Percentiles rank a stretch among this genome's conserved stretches.
Conservation (phyloP, 2,888 invertebrate genomes). For the Myopa testacea region DNA sequence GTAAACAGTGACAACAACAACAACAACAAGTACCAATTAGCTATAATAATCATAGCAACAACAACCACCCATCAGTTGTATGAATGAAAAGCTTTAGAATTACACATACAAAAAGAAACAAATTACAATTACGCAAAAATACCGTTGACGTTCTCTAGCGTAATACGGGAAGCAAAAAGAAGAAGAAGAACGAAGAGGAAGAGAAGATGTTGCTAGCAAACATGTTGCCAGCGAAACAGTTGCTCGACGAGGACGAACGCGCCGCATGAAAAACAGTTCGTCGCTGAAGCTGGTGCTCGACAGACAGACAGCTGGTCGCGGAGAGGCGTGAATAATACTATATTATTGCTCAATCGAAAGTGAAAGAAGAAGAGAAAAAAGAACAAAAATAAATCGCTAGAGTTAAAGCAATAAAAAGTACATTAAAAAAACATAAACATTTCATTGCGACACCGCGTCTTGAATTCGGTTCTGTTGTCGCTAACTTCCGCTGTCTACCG, state of each 20-base stretch:
- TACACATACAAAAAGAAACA: neutral
- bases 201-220: slow-evolving; percentile 20
- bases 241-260: neutral
- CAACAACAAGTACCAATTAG: neutral
- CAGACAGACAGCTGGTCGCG: neutral
- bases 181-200: neutral
- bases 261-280: slow-evolving; percentile 18
- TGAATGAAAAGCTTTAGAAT: slow-evolving; percentile 29
- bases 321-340: too few species aligned
- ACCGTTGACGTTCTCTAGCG: slow-evolving; percentile 4
- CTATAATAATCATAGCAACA: neutral
- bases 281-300: slow-evolving; percentile 17
- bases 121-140: slow-evolving; percentile 18
- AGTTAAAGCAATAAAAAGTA: neutral
- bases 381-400: neutral
- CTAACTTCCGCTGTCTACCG: neutral
- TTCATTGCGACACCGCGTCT: neutral
- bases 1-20: neutral
- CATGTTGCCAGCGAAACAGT: neutral
- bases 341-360: neutral
- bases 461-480: neutral
- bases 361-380: neutral
- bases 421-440: neutral
- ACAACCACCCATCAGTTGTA: neutral
- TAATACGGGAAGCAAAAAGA: neutral